Percentiles rank a stretch among this genome's conserved stretches.
phyloP scores from a whole-genome alignment of 2,113 vertebrate species.

The Siniperca chuatsi region DNA sequence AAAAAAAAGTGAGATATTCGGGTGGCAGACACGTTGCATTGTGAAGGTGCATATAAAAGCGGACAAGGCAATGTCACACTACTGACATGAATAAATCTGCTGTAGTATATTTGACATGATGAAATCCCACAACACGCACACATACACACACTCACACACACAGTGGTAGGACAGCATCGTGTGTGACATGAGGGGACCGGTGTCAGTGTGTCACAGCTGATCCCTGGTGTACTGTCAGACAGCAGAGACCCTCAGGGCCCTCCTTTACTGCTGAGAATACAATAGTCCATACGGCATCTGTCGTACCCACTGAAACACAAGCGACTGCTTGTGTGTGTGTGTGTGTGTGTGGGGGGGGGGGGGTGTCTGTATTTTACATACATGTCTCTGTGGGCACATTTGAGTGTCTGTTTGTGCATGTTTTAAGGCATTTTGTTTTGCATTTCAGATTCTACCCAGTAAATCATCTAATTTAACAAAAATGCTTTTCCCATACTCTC shows the following conservation, averaged over 20 bases:
- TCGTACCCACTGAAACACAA: constrained; percentile 74
- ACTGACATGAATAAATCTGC: constrained; percentile 43
- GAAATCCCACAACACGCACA: constrained; percentile 16
- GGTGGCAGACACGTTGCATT: not conserved
- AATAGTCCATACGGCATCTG: constrained; percentile 82
- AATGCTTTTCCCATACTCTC: constrained; percentile 2
- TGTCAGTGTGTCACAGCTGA: constrained; percentile 82
- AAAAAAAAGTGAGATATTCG: not conserved
- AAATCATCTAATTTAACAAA: constrained; percentile 20
- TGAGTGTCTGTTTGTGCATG: constrained; percentile 12
- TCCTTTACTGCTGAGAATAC: constrained; percentile 77
- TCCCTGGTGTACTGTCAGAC: constrained; percentile 83
- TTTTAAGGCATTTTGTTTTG: constrained; percentile 4
- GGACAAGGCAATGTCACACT: not conserved
- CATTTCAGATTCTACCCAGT: constrained; percentile 12
- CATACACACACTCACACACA: constrained; percentile 19
- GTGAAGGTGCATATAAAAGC: not conserved
- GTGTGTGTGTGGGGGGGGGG: not conserved
- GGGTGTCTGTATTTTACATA: constrained; percentile 8
- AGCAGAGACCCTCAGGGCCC: constrained; percentile 78
- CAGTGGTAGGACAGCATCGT: constrained; percentile 36
- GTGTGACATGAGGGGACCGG: constrained; percentile 66
- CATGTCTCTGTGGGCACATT: constrained; percentile 12
- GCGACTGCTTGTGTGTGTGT: constrained; percentile 1
- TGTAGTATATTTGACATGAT: constrained; percentile 24